A percentile compares a stretch with the other conserved stretches of the same genome.
Evolutionary conservation across 2,113 vertebrate species (phyloP).

Genomic region (Litocranius walleri): DNA sequence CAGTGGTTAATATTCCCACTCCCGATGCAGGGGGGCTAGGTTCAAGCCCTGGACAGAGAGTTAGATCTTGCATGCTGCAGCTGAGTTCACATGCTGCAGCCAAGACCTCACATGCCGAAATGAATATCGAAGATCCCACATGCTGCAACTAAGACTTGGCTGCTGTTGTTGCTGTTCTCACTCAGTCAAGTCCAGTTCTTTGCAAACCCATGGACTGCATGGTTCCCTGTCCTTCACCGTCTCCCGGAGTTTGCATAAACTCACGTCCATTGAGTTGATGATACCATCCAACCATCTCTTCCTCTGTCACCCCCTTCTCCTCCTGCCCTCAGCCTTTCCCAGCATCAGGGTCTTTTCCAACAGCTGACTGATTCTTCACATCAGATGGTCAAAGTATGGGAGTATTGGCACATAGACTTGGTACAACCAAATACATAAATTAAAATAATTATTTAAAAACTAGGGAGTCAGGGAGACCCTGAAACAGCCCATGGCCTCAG

Average conservation of each 20-base stretch:
- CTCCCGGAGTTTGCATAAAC: not conserved
- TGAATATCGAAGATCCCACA: not conserved
- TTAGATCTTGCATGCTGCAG: not conserved
- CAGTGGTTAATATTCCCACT: not conserved
- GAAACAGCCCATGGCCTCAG: not conserved
- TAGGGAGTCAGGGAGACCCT: not conserved
- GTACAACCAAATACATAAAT: not conserved
- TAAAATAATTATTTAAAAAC: not conserved
- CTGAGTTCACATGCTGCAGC: not conserved
- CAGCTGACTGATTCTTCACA: not conserved
- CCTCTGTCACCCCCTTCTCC: not conserved
- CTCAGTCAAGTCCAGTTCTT: not conserved
- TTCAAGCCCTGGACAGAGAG: not conserved
- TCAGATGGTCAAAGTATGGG: not conserved
- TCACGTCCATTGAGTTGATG: not conserved
- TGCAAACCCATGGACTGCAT: not conserved
- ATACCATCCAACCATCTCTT: not conserved
- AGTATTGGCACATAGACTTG: not conserved
- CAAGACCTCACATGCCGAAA: not conserved
- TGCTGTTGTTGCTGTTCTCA: not conserved
- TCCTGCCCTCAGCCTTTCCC: not conserved
- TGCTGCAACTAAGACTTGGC: not conserved
- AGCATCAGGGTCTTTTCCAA: not conserved
- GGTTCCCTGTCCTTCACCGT: not conserved
- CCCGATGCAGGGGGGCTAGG: not conserved